These are phyloP conservation scores for Lacerta bilineata DNA, from an alignment of 2,797 vertebrate genomes.

Conservation along the genomic window DNA sequence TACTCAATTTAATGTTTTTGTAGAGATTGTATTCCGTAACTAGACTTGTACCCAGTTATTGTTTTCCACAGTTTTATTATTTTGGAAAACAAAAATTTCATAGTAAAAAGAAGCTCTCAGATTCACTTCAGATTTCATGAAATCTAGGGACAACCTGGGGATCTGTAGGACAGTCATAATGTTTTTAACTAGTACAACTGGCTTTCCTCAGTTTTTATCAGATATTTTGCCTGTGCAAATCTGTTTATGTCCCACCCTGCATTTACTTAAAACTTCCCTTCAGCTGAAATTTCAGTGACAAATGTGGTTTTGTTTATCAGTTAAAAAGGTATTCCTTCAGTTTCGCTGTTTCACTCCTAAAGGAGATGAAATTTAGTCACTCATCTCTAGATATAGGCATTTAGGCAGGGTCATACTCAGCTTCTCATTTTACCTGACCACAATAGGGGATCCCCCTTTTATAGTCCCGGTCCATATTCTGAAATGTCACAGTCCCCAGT, in stretches of 20 bases:
- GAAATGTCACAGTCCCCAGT: conserved; percentile 70
- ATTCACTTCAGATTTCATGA: neutral
- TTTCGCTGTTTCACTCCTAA: too few relatives aligned
- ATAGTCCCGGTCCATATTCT: conserved; percentile 73
- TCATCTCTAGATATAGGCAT: neutral
- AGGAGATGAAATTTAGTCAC: neutral
- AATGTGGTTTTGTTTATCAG: neutral
- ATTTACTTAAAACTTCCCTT: neutral
- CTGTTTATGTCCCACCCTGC: too few relatives aligned
- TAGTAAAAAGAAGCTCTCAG: neutral
- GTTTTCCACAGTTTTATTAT: too few relatives aligned
- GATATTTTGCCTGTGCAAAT: neutral
- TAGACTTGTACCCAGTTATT: too few relatives aligned
- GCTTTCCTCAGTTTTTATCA: neutral
- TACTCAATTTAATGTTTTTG: too few relatives aligned
- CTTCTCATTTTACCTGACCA: conserved; percentile 70
- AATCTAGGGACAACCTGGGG: too few relatives aligned
- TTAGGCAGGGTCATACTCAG: neutral
- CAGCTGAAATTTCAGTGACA: neutral
- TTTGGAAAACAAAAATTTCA: too few relatives aligned
- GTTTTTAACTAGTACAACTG: neutral
- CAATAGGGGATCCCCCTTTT: conserved; percentile 77
- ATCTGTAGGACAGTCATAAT: too few relatives aligned
- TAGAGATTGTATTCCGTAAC: too few relatives aligned
- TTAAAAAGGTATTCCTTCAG: neutral